phyloP scores from a whole-genome alignment of 2,113 vertebrate species.

The Morone saxatilis region DNA sequence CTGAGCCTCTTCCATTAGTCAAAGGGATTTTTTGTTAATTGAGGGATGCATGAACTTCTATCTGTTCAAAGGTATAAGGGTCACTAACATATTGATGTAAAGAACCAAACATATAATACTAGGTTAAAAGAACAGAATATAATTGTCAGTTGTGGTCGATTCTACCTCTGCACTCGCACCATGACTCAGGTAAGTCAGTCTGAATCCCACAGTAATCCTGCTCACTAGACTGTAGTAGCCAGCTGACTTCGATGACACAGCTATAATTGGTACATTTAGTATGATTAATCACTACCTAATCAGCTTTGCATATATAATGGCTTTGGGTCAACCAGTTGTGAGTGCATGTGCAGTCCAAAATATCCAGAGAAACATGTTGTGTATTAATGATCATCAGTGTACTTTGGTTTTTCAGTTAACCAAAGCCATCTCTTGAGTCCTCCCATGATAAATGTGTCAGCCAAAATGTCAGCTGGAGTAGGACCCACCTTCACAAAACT shows the following conservation, averaged over 20 bases:
- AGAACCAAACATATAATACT: background rate
- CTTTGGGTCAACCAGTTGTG: constrained; percentile 40
- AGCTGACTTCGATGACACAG: constrained; percentile 49
- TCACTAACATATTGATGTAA: background rate
- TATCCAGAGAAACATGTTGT: constrained; percentile 22
- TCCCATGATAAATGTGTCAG: constrained; percentile 40
- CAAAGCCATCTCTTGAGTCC: background rate
- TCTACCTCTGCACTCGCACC: background rate
- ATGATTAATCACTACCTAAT: constrained; percentile 66
- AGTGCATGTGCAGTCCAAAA: constrained; percentile 1
- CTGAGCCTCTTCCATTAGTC: background rate
- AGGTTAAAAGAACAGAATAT: background rate
- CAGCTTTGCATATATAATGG: constrained; percentile 63
- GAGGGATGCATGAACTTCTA: background rate
- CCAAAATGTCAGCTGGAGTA: constrained; percentile 34
- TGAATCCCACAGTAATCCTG: constrained; percentile 29
- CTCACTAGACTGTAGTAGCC: constrained; percentile 9
- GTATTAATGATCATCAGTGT: constrained; percentile 39
- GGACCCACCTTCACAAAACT: constrained; percentile 25
- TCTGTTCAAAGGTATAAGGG: background rate
- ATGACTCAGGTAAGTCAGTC: constrained; percentile 28
- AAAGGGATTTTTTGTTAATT: background rate
- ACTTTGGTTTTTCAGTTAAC: background rate
- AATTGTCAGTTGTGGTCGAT: background rate
- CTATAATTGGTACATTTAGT: constrained; percentile 61